A percentile compares a stretch with the other conserved stretches of the same genome.
Evolutionary conservation across 2,888 invertebrate genomes (phyloP).

Genomic region (Aphodius granarius): DNA sequence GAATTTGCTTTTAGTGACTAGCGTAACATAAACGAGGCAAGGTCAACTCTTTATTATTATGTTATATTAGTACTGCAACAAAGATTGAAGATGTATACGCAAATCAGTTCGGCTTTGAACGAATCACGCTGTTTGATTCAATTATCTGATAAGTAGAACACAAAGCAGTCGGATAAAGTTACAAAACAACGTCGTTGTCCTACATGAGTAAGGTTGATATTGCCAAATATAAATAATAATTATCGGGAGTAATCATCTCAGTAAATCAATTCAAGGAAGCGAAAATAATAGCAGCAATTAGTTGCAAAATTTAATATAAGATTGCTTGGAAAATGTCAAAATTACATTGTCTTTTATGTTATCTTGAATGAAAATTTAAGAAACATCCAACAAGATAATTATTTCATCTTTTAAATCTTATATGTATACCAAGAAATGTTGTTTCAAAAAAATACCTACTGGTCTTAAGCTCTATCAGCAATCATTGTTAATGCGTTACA

Average conservation of each 20-base stretch:
- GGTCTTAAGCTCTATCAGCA: too few relatives aligned
- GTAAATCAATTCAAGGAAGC: neutral
- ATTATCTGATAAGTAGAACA: neutral
- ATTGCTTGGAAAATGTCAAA: too few relatives aligned
- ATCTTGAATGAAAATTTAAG: too few relatives aligned
- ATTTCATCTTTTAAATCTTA: too few relatives aligned
- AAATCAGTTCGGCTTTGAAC: neutral
- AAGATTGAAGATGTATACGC: neutral
- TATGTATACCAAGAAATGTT: too few relatives aligned
- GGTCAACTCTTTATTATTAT: neutral
- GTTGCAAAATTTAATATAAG: too few relatives aligned
- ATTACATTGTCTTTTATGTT: too few relatives aligned
- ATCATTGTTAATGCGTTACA: too few relatives aligned
- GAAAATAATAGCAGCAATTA: neutral
- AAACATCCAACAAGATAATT: too few relatives aligned
- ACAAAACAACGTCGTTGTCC: neutral
- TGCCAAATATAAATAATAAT: neutral
- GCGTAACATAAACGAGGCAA: neutral
- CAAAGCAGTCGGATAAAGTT: neutral
- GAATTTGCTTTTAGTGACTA: neutral
- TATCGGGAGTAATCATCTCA: neutral
- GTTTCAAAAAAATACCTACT: too few relatives aligned
- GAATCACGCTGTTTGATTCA: neutral
- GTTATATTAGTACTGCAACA: neutral
- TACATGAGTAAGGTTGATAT: neutral